Percentiles rank a stretch among this genome's conserved stretches.
These are phyloP conservation scores for Pterois miles DNA, from an alignment of 2,797 vertebrate species.

Conservation along the genomic window DNA sequence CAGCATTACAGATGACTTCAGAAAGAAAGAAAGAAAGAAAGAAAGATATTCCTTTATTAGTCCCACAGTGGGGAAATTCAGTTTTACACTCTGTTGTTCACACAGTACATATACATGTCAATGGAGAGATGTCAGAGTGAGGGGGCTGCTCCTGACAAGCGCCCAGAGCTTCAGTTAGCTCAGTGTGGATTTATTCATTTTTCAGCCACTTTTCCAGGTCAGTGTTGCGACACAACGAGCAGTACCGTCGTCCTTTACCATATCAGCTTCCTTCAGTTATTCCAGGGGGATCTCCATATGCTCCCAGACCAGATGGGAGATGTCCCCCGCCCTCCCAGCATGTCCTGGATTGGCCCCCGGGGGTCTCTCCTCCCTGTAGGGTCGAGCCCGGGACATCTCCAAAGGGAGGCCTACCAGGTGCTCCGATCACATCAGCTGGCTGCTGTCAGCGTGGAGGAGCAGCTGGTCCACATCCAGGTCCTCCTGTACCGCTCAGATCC, in stretches of 20 bases:
- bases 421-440: not conserved
- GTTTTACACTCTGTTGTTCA: no score
- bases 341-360: not conserved
- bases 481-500: not conserved
- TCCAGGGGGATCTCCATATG: not conserved
- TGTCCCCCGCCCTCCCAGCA: not conserved
- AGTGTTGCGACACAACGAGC: not conserved
- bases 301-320: conserved; percentile 9
- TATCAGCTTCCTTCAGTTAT: not conserved
- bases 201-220: not conserved
- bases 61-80: no score
- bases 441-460: not conserved
- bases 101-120: no score
- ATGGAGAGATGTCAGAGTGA: no score
- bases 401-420: conserved; percentile 6
- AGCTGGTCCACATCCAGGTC: not conserved
- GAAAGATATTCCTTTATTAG: no score
- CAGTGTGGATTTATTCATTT: not conserved
- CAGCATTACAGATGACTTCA: not conserved
- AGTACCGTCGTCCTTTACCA: not conserved
- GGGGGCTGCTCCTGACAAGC: no score
- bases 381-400: conserved; percentile 3
- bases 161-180: no score
- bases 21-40: no score
- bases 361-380: not conserved